Base-by-base conservation (phyloP, 2,888 invertebrate species). In the Hyppa rectilinea region DNA sequence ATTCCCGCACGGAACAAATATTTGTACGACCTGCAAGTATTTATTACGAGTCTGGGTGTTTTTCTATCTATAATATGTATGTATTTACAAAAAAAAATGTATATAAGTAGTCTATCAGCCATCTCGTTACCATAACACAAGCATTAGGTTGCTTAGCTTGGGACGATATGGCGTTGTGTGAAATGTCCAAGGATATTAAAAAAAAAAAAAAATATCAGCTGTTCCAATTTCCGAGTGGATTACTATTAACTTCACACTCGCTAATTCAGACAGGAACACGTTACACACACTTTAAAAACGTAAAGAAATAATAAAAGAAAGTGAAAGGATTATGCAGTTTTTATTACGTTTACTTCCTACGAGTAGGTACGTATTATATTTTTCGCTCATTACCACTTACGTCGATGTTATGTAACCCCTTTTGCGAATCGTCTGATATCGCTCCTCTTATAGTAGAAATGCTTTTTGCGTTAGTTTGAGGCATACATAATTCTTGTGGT, bases 321-420 rank as follows among this genome's bases (percentile, higher is more conserved):
- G 82, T 81, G 84, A 84, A 78, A 84, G 82, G 78, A 84, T 66
- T 68, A 71, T 78, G 79, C 23, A 38, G 34, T 52, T 58, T 45
- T 70, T 70, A 53, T 78, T 64, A 71, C 75, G 66, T 52, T 81
- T 64, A 64, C 75, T 81, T 82, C 78, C 82, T 78, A 60, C 17
- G 66, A 66, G 56, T 69, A 34, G 9, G 73, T 69, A 34, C 12
- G 73, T 77, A 69, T 71, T 73, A 81, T 73, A 71, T 71, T 81
- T 76, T 74, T 66, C 67, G 62, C 79, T 78, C 70, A 74, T 78
- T 78, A 79, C 43, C 55, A 60, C 67, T 69, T 75, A 65, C 65
- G 66, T 66, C 36, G 29, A 47, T 31, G 34, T 80, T 78, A 82
- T 59, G 66, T 67, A 78, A 82, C 17, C 10, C 12, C 43, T 55